Percentiles rank a stretch among this genome's conserved stretches.
phyloP scores from a whole-genome alignment of 1,140 invertebrate genomes.

The Stenopsyche tienmushanensis region DNA sequence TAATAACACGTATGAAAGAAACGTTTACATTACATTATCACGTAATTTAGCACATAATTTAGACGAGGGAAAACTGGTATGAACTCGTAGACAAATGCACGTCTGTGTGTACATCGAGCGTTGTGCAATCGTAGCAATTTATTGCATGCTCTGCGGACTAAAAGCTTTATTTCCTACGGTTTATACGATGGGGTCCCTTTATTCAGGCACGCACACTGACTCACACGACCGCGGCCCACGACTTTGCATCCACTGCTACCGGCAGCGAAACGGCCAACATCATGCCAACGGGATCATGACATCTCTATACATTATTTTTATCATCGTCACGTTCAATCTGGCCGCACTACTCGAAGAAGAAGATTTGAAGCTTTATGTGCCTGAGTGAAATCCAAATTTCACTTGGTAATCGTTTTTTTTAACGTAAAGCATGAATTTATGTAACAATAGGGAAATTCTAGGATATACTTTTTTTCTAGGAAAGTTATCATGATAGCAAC shows the following conservation, averaged over 20 bases:
- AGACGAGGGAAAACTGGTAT: conserved; percentile 14
- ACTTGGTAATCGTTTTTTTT: too few species aligned
- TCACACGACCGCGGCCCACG: conserved; percentile 5
- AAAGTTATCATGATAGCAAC: too few species aligned
- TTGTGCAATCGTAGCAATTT: conserved; percentile 29
- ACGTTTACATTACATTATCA: conserved; percentile 7
- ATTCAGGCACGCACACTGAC: conserved; percentile 5
- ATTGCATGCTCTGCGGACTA: conserved; percentile 31
- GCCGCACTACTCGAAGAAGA: neutral
- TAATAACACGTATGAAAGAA: conserved; percentile 1
- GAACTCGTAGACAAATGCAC: conserved; percentile 15
- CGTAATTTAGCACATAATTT: conserved; percentile 9
- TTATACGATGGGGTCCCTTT: conserved; percentile 19
- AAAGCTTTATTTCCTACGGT: conserved; percentile 41
- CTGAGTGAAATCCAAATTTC: too few species aligned
- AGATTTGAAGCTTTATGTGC: too few species aligned
- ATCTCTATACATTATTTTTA: conserved; percentile 14
- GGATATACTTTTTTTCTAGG: too few species aligned
- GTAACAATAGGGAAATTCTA: too few species aligned
- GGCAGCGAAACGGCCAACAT: neutral
- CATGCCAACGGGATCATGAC: conserved; percentile 3
- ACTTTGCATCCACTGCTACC: conserved; percentile 7
- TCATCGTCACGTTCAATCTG: neutral
- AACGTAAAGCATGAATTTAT: too few species aligned
- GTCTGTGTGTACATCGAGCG: neutral